phyloP scores from a whole-genome alignment of 2,797 vertebrate genomes.

The Acanthopagrus latus region DNA sequence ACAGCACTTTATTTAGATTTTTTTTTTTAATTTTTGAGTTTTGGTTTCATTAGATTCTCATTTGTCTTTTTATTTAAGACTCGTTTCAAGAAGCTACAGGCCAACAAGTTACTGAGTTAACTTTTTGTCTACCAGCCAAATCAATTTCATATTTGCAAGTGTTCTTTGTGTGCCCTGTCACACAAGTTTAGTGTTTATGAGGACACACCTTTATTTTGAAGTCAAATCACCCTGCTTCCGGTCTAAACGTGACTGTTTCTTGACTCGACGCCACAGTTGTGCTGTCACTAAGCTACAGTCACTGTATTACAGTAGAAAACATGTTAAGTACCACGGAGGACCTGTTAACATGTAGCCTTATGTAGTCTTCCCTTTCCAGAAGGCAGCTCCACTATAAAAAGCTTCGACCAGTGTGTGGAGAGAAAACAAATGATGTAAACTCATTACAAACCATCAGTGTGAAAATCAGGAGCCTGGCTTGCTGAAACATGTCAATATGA shows the following conservation, averaged over 20 bases:
- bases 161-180: too few species aligned
- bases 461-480: slow-evolving; percentile 41
- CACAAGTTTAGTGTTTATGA: not conserved
- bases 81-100: not conserved
- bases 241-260: not conserved
- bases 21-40: not conserved
- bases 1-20: not conserved
- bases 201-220: slow-evolving; percentile 54
- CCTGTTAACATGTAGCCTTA: not conserved
- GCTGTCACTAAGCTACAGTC: not conserved
- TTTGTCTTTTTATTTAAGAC: not conserved
- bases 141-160: too few species aligned
- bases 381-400: not conserved
- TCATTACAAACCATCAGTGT: not conserved
- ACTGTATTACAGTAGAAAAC: not conserved
- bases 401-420: not conserved
- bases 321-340: not conserved
- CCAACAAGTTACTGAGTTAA: too few species aligned
- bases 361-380: not conserved
- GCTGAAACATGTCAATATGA: slow-evolving; percentile 76
- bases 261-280: not conserved
- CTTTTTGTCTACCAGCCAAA: too few species aligned
- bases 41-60: not conserved
- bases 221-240: not conserved
- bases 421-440: slow-evolving; percentile 1